These are phyloP conservation scores for Resseliella maxima DNA, from an alignment of 2,888 invertebrate species.

Conservation along the genomic window DNA sequence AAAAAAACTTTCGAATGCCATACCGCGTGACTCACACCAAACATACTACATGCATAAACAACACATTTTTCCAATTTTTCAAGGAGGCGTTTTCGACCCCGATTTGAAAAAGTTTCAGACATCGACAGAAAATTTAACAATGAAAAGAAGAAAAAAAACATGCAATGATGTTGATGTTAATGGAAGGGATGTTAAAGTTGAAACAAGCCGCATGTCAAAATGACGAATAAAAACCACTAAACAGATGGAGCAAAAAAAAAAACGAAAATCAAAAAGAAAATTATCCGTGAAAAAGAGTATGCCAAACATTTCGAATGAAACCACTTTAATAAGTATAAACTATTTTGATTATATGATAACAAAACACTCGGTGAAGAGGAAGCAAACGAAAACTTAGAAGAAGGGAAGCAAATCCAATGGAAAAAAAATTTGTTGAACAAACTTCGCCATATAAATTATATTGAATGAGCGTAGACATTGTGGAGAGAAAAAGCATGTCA, in stretches of 20 bases:
- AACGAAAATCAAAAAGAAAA: background rate
- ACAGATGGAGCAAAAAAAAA: background rate
- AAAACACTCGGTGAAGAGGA: background rate
- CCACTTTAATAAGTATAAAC: constrained; percentile 41
- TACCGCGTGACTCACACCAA: background rate
- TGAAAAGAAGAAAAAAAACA: too few species aligned
- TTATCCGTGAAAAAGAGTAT: constrained; percentile 8
- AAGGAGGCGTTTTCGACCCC: background rate
- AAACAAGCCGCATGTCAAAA: constrained; percentile 29
- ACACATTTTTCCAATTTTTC: background rate
- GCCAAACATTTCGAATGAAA: constrained; percentile 24
- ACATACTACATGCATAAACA: background rate
- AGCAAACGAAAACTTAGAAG: background rate
- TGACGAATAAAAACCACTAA: constrained; percentile 1
- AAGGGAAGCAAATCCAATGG: background rate
- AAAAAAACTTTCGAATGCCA: background rate
- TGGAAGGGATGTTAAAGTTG: background rate
- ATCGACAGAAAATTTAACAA: background rate
- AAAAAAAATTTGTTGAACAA: background rate
- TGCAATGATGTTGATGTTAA: background rate
- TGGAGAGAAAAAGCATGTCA: background rate
- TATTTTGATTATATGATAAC: constrained; percentile 31
- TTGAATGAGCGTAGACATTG: background rate
- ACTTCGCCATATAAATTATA: constrained; percentile 19
- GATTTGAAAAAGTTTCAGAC: background rate